phyloP scores from a whole-genome alignment of 2,888 invertebrate species.

The Pimpla rufipes region DNA sequence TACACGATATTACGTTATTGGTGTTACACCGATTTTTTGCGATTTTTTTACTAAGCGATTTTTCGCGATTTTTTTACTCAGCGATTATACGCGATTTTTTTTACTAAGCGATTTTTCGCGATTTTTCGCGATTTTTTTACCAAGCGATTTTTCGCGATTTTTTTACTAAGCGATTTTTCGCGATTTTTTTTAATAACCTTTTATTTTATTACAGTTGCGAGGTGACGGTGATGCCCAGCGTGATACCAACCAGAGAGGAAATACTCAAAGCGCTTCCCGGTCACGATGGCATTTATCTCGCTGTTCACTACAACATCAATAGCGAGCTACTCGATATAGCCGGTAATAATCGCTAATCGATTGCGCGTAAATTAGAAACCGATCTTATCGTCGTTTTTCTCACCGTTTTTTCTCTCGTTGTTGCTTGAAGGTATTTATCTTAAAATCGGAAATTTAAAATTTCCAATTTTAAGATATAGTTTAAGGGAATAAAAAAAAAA shows the following conservation, averaged over 20 bases:
- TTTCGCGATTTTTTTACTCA: not conserved
- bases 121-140: too few species aligned
- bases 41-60: not conserved
- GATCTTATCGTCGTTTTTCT: constrained; percentile 7
- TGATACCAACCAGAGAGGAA: constrained; percentile 71
- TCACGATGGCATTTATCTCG: constrained; percentile 79
- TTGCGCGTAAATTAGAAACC: not conserved
- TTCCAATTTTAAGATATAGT: too few species aligned
- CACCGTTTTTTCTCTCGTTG: constrained; percentile 6
- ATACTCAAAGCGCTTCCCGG: constrained; percentile 77
- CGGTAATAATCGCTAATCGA: constrained; percentile 84
- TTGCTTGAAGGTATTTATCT: not conserved
- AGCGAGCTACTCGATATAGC: constrained; percentile 88
- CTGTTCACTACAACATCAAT: constrained; percentile 82
- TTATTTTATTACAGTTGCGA: constrained; percentile 75
- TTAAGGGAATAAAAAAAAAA: too few species aligned
- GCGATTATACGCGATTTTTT: not conserved
- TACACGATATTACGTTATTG: not conserved
- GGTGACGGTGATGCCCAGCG: constrained; percentile 77
- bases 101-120: not conserved
- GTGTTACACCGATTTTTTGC: too few species aligned
- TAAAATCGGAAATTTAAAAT: too few species aligned
- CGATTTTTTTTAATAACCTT: not conserved
- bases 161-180: too few species aligned
- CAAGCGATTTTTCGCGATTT: not conserved